phyloP scores from a whole-genome alignment of 2,113 vertebrate genomes.

The Anhinga anhinga region DNA sequence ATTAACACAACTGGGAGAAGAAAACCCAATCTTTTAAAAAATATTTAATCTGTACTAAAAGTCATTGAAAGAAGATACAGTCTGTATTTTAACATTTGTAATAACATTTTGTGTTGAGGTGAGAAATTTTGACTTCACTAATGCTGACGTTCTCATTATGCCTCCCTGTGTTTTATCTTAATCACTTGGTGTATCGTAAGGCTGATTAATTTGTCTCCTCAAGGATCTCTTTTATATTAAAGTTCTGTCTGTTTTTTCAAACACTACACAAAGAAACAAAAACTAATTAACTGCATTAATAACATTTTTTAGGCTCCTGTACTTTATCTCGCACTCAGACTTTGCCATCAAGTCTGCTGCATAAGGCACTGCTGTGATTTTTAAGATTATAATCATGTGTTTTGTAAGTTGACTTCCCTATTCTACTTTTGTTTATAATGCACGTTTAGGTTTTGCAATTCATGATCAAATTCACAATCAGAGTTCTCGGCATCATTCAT shows the following conservation, averaged over 20 bases:
- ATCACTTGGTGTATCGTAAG: not conserved
- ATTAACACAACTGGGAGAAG: not conserved
- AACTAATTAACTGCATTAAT: slow-evolving; percentile 38
- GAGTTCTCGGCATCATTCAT: not conserved
- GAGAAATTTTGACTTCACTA: not conserved
- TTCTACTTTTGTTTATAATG: not conserved
- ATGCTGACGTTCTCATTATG: not conserved
- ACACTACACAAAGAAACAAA: slow-evolving; percentile 11
- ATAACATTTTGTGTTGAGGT: not conserved
- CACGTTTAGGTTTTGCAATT: not conserved
- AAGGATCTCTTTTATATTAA: not conserved
- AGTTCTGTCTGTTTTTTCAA: not conserved
- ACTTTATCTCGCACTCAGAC: not conserved
- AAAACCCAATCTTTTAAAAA: not conserved
- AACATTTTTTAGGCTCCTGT: not conserved
- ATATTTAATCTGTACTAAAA: not conserved
- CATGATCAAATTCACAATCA: not conserved
- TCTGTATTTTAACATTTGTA: not conserved
- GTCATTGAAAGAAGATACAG: not conserved
- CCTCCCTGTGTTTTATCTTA: not conserved
- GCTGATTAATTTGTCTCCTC: slow-evolving; percentile 35
- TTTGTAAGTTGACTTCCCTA: not conserved
- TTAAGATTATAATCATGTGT: not conserved
- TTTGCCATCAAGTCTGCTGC: not conserved
- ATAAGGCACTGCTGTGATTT: not conserved